Base-by-base conservation (phyloP, 2,797 vertebrate species). In the Gobionotothen gibberifrons region DNA sequence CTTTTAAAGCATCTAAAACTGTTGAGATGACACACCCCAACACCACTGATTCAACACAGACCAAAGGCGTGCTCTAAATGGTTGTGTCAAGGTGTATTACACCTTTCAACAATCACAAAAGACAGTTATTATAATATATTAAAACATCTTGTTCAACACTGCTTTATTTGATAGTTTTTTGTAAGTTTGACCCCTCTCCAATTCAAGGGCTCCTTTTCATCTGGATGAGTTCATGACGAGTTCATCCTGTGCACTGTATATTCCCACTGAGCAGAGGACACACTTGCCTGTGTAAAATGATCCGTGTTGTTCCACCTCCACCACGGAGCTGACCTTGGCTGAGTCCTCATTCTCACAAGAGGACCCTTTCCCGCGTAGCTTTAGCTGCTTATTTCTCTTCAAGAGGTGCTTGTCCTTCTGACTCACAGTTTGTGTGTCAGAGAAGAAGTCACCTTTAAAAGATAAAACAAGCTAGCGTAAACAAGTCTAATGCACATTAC, bases 261-360 rank as follows among this genome's bases (percentile, higher is more conserved):
- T 39, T 71, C 75, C 69, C 78, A 69, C 40, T 62, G 73, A 64
- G 69, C 46, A 47, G 42, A 85, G 70, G 82, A 72, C 85, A 79
- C 32, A 67, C 69, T 58, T 78, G 84, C 72, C 76, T 21, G 46
- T 83, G 89, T 82, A 83, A 82, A 81, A 39, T 22, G 78, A 80
- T 70, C 26, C 59, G 42, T 80, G 58, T 74, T 54, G 48, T 61
- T 56, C 54, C 51, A 4, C 42, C 49, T 58, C 62, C 57, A 54
- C 55, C 65, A 39, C 67, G 53, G 19, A 51, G 46, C 64, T 79
- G 76, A 85, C 83, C 82, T 86, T 83, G 74, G 13, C 62, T 10
- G 43, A 69, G 56, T 58, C 55, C 59, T 66, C 52, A 36, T 22
- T 59, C 40, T 78, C 59, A 48, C 32, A 48, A 57, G 51, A 13